Evolutionary conservation across 2,888 invertebrate genomes (phyloP).

Genomic region (Trachelus stipa): DNA sequence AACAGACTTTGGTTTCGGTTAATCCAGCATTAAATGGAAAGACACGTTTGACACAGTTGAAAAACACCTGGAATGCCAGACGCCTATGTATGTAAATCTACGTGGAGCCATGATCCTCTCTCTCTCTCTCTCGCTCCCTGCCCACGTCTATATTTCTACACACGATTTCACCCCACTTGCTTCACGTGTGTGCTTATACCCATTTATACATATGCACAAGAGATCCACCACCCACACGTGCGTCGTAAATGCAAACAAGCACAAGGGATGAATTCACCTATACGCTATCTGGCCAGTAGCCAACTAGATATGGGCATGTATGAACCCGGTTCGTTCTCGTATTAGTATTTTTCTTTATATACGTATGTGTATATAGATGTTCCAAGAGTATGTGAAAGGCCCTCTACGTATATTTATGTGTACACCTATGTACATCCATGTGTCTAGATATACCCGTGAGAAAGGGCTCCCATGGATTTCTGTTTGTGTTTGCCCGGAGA

Average conservation of each 20-base stretch:
- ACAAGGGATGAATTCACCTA: constrained; percentile 35
- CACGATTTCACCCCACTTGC: constrained; percentile 16
- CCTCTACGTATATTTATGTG: constrained; percentile 1
- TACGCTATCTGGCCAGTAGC: constrained; percentile 55
- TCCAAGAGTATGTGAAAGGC: neutral
- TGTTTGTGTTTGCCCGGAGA: constrained; percentile 14
- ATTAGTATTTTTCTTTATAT: neutral
- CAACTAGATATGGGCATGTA: constrained; percentile 46
- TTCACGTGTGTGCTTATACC: constrained; percentile 18
- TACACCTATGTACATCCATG: neutral
- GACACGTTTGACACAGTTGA: constrained; percentile 5
- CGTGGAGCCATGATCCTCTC: neutral
- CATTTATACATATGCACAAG: constrained; percentile 20
- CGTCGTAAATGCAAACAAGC: constrained; percentile 39
- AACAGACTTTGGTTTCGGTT: neutral
- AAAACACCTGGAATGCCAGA: neutral
- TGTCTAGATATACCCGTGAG: neutral
- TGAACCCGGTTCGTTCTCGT: neutral
- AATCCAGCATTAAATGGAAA: constrained; percentile 3
- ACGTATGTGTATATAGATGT: neutral
- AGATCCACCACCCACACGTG: constrained; percentile 10
- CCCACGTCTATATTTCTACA: constrained; percentile 9
- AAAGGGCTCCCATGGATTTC: constrained; percentile 15
- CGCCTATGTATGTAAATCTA: too few species aligned
- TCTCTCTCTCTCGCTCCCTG: constrained; percentile 2